phyloP scores from a whole-genome alignment of 2,113 vertebrate genomes.

The Arothron firmamentum region DNA sequence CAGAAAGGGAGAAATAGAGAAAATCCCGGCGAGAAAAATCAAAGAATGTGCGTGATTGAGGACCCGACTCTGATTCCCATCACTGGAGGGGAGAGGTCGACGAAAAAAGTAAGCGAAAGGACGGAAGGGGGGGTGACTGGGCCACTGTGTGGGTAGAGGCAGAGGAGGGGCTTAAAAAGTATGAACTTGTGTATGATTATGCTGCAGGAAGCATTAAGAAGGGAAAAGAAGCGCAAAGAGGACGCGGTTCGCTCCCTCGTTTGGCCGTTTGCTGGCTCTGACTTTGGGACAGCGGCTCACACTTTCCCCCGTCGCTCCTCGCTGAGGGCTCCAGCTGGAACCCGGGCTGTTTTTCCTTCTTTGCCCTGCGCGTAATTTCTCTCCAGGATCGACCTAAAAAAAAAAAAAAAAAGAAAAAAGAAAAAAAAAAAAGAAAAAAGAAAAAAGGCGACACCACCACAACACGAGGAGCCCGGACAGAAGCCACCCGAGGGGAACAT shows the following conservation, averaged over 20 bases:
- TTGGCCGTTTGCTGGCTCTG: conserved; percentile 14
- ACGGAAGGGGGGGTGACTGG: conserved; percentile 56
- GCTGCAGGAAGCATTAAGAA: conserved; percentile 81
- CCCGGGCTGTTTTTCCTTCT: conserved; percentile 21
- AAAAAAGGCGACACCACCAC: conserved; percentile 41
- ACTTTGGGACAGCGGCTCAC: conserved; percentile 1
- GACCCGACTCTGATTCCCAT: conserved; percentile 32
- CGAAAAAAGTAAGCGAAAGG: conserved; percentile 39
- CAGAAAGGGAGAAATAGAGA: no score
- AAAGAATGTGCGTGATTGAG: conserved; percentile 56
- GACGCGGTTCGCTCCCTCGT: conserved; percentile 35
- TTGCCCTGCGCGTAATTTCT: conserved; percentile 54
- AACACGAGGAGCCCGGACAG: conserved; percentile 26
- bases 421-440: conserved; percentile 2
- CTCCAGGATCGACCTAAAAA: conserved; percentile 23
- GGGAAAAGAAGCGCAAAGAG: conserved; percentile 66
- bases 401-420: neutral
- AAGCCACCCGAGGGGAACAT: conserved; percentile 32
- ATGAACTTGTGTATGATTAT: conserved; percentile 84
- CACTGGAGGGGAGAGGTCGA: conserved; percentile 39
- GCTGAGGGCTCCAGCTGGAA: conserved; percentile 31
- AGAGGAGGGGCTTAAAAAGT: conserved; percentile 79
- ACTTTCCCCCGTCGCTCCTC: conserved; percentile 41
- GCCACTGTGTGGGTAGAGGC: conserved; percentile 61
- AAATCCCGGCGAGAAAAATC: no score